A percentile compares a stretch with the other conserved stretches of the same genome.
Conservation (phyloP, 2,797 vertebrate species). For the Chloroceryle amazona region DNA sequence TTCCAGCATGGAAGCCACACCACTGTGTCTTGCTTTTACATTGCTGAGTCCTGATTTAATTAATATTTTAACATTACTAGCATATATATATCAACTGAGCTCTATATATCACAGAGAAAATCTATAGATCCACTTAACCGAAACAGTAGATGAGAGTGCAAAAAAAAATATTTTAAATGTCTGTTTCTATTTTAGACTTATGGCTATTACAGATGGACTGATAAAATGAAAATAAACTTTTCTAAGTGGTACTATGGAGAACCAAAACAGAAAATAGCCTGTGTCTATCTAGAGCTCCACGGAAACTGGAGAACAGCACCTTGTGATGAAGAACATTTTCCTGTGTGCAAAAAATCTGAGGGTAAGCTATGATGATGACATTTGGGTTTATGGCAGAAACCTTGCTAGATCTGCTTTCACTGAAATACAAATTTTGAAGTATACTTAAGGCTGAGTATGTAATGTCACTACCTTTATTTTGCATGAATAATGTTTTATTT, state of each 20-base stretch:
- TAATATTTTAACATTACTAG: background rate
- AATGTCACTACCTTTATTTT: background rate
- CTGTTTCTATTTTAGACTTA: constrained; percentile 76
- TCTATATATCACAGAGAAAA: background rate
- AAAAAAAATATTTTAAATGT: background rate
- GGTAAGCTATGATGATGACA: constrained; percentile 73
- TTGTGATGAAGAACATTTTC: constrained; percentile 83
- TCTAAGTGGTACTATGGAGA: constrained; percentile 85
- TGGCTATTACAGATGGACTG: constrained; percentile 83
- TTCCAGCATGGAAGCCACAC: too few species aligned
- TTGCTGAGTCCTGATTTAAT: background rate
- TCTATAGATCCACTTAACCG: background rate
- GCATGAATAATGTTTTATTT: background rate
- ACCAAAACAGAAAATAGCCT: constrained; percentile 83
- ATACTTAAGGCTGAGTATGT: background rate
- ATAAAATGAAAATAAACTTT: constrained; percentile 82
- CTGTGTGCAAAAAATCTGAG: constrained; percentile 85
- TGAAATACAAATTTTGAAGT: background rate
- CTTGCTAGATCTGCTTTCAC: background rate
- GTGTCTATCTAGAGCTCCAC: constrained; percentile 86
- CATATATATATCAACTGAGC: background rate
- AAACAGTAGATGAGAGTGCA: background rate
- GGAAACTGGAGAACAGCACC: constrained; percentile 86
- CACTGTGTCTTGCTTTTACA: background rate
- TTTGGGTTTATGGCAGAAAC: background rate